Conservation (phyloP, 92 coral and sea anemone genomes). For the Phenganax stokvisi region DNA sequence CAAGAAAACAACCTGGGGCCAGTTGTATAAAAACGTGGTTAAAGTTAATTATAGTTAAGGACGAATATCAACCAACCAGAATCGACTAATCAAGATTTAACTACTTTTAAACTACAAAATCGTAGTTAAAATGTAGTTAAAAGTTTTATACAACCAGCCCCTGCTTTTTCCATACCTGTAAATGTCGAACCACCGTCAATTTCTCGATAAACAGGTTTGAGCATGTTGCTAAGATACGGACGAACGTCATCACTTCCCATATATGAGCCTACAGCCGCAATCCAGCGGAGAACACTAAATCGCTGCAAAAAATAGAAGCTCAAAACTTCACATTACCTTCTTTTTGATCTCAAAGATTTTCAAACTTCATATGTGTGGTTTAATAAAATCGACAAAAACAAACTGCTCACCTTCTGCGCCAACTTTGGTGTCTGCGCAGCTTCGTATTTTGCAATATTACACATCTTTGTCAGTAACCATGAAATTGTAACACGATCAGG, state of each 20-base stretch:
- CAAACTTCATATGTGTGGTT: neutral
- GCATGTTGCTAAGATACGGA: constrained; percentile 60
- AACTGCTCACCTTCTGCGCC: constrained; percentile 60
- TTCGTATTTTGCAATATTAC: constrained; percentile 70
- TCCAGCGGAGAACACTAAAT: constrained; percentile 77
- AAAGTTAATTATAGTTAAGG: no score
- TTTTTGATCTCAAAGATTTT: neutral
- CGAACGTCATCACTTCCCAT: constrained; percentile 60
- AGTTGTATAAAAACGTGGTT: no score
- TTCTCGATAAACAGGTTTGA: constrained; percentile 79
- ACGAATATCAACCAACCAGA: no score
- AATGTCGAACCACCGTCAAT: constrained; percentile 64
- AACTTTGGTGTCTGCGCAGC: constrained; percentile 81
- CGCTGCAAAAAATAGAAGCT: constrained; percentile 48
- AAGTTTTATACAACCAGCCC: no score
- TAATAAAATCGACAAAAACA: neutral
- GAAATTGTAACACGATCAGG: constrained; percentile 45
- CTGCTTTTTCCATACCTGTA: constrained; percentile 47
- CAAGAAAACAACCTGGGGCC: neutral
- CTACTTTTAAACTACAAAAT: no score
- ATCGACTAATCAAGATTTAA: no score
- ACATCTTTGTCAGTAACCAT: constrained; percentile 54
- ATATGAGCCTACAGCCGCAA: constrained; percentile 74
- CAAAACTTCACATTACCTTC: neutral
- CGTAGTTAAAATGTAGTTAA: no score